phyloP scores from a whole-genome alignment of 2,888 invertebrate species.

The Vannuccia rotundouncinata region DNA sequence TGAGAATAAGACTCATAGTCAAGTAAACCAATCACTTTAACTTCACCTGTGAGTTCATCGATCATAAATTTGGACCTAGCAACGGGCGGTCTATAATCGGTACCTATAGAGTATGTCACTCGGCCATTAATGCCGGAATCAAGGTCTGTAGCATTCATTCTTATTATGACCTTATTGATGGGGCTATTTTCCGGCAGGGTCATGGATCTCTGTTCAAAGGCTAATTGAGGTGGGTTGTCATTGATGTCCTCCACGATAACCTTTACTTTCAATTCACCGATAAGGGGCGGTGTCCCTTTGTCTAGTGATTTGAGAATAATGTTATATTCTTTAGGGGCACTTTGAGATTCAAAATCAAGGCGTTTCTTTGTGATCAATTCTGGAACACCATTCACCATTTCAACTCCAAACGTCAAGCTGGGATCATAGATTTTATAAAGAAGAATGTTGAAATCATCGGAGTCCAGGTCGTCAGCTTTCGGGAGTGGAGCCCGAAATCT shows the following conservation, averaged over 20 bases:
- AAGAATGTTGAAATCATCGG: background rate
- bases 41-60: conserved; percentile 16
- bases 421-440: conserved; percentile 14
- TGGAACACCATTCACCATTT: conserved; percentile 27
- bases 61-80: background rate
- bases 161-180: background rate
- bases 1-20: conserved; percentile 30
- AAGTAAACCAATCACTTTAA: background rate
- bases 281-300: background rate
- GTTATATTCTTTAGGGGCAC: background rate
- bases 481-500: conserved; percentile 16
- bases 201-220: background rate
- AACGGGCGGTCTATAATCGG: background rate
- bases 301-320: conserved; percentile 9
- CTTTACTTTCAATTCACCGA: conserved; percentile 1
- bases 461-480: conserved; percentile 24
- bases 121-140: conserved; percentile 31
- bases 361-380: background rate
- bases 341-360: conserved; percentile 2
- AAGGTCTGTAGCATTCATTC: conserved; percentile 12
- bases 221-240: conserved; percentile 32
- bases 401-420: conserved; percentile 9
- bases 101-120: conserved; percentile 28
- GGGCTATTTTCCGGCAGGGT: conserved; percentile 29
- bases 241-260: conserved; percentile 8